Base-by-base conservation (phyloP, 2,888 invertebrate species). In the Argyresthia goedartella region DNA sequence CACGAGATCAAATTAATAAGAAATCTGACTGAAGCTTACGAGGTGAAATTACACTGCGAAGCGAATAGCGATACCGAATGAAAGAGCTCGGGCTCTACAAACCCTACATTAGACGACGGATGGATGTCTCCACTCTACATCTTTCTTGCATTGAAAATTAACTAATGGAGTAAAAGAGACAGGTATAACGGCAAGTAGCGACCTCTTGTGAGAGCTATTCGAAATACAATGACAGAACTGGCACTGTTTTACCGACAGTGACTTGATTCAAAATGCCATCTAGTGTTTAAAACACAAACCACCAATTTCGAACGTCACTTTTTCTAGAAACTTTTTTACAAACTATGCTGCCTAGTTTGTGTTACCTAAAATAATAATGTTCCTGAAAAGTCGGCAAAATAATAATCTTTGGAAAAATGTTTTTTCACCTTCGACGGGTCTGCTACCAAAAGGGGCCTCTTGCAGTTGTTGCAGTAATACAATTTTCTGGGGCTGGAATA, bases 51-150 rank as follows among this genome's bases (percentile, higher is more conserved):
- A 25, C 74, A 74, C 75, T 73, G 69, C 73, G 69, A 74, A n/a
- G n/a, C n/a, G n/a, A n/a, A n/a, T n/a, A n/a, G n/a, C n/a, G n/a
- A 71, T 74, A 73, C 69, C 74, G 75, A 76, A 76, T 73, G 73
- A 75, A 76, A 72, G 71, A 69, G 50, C 65, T 67, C 62, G 64
- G 67, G 64, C 62, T 63, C 54, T 53, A 55, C 25, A 25, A 25
- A 25, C 25, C 6, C 25, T 25, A 25, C 25, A 25, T 43, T 54
- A 56, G 51, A 51, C 53, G 54, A 53, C 53, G 53, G 53, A 56
- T 53, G 54, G 52, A 55, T 50, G 53, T 55, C 54, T 57, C 53
- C 55, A 56, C 56, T 55, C 54, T 57, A 54, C 55, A 56, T 57
- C 57, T 57, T 56, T 57, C 57, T 57, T 57, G 56, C 56, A 55